Percentiles rank a stretch among this genome's conserved stretches.
These are phyloP conservation scores for Ptychochromis oligacanthus DNA, from an alignment of 2,113 vertebrate species.

Conservation along the genomic window DNA sequence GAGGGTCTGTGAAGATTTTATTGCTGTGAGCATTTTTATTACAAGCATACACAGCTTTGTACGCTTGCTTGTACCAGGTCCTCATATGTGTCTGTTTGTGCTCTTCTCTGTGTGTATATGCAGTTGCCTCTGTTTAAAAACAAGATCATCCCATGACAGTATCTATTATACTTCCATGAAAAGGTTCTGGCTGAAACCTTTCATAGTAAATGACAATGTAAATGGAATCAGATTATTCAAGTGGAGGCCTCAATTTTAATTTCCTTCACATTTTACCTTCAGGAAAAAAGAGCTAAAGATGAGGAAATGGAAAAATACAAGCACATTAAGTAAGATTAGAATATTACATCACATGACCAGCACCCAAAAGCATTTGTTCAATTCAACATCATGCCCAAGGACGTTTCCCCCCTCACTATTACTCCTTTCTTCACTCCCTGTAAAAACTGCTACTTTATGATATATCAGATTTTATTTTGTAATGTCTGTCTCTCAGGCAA, in stretches of 20 bases:
- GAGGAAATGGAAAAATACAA: constrained; percentile 52
- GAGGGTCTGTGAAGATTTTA: constrained; percentile 51
- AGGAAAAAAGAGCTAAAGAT: constrained; percentile 33
- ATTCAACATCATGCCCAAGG: constrained; percentile 51
- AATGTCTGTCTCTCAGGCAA: constrained; percentile 28
- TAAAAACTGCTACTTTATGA: constrained; percentile 27
- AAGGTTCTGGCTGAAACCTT: constrained; percentile 52
- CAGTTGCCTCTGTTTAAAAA: constrained; percentile 40
- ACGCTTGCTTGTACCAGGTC: background rate
- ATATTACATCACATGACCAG: constrained; percentile 64
- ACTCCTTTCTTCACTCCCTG: constrained; percentile 49
- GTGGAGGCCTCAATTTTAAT: constrained; percentile 46
- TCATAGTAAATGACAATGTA: constrained; percentile 67
- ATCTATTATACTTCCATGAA: constrained; percentile 64
- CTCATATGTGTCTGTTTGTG: constrained; percentile 5
- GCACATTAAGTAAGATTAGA: constrained; percentile 60
- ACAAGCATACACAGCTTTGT: constrained; percentile 18
- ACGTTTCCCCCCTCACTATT: constrained; percentile 42
- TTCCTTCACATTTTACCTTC: constrained; percentile 63
- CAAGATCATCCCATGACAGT: constrained; percentile 46
- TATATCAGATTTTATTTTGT: constrained; percentile 41
- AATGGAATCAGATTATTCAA: constrained; percentile 66
- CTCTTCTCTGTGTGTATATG: background rate
- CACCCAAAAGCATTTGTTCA: constrained; percentile 51
- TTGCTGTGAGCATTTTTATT: constrained; percentile 43